These are phyloP conservation scores for Mya arenaria DNA, from an alignment of 1,140 invertebrate genomes.

Conservation along the genomic window DNA sequence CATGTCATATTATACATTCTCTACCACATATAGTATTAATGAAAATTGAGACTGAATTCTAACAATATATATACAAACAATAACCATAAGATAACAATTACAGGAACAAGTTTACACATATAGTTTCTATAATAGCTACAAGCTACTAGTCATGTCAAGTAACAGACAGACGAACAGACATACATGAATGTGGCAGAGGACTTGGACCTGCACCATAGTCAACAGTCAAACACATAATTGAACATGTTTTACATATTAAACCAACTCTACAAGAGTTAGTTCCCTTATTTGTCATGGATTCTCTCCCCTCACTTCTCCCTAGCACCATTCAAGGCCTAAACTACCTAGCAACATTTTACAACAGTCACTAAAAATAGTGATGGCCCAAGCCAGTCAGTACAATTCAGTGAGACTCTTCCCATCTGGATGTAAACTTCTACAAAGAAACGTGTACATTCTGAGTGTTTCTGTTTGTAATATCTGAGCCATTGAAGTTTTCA, in stretches of 20 bases:
- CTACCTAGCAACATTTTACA: background rate
- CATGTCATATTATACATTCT: too few species aligned
- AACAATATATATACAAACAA: too few species aligned
- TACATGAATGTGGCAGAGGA: background rate
- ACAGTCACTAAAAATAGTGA: too few species aligned
- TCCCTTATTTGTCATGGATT: background rate
- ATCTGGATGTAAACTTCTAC: slow-evolving; percentile 17
- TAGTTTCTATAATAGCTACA: slow-evolving; percentile 36
- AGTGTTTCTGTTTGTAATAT: slow-evolving; percentile 46
- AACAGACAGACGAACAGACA: too few species aligned
- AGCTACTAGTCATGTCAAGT: slow-evolving; percentile 37
- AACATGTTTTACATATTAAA: too few species aligned
- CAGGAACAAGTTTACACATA: slow-evolving; percentile 21
- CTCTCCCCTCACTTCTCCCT: background rate
- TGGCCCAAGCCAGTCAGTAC: too few species aligned
- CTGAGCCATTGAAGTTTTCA: slow-evolving; percentile 34
- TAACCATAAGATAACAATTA: too few species aligned
- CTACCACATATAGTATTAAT: too few species aligned
- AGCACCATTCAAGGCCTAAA: background rate
- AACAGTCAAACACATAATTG: too few species aligned
- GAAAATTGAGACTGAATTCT: too few species aligned
- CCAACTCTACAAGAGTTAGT: background rate
- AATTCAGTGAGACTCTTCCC: background rate
- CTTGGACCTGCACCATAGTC: background rate
- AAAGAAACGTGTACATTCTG: slow-evolving; percentile 34